Base-by-base conservation (phyloP, 2,888 invertebrate genomes). In the Cerastis rubricosa region DNA sequence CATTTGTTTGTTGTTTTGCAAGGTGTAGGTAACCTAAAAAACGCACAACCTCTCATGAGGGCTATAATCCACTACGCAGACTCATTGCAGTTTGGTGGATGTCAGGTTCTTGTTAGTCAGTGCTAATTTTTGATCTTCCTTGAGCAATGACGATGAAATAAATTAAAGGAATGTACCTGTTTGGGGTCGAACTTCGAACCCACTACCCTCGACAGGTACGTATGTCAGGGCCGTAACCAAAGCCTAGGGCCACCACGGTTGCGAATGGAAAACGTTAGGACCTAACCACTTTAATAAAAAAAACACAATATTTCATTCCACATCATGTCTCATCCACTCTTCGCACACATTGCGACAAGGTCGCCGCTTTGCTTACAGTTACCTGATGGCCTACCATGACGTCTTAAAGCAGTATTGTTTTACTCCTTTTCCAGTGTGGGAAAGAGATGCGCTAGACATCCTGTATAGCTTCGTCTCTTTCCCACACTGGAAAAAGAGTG, bases 291-390 rank as follows among this genome's bases (percentile, higher is more conserved):
- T 35, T 35, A 35, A 35, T 35, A 35, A 35, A 35, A 35, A 35
- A 35, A 35, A 35, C 1, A 35, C 35, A 35, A 35, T 35, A 3
- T 35, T 35, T 35, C 43, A 76, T 47, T 57, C 17, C 69, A 54
- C 40, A 49, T 43, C 14, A 57, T 43, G 67, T 25, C 81, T 69
- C 51, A 77, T 87, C 79, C 74, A 79, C 65, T 66, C 12, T 75
- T 73, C 57, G 5, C 35, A 66, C 29, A 40, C 40, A 11, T 3
- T 12, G 51, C 3, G 35, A 74, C 87, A 87, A 88, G 86, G 87
- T 81, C 82, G 65, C 63, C 54, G 47, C 69, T 78, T 85, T 81
- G 76, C 78, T 84, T 85, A 76, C 76, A 81, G 85, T 80, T 85
- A 81, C 70, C 63, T 83, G n/a, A n/a, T n/a, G n/a, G n/a, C n/a